Conservation (phyloP, 2,113 vertebrate species). For the Alethe diademata region DNA sequence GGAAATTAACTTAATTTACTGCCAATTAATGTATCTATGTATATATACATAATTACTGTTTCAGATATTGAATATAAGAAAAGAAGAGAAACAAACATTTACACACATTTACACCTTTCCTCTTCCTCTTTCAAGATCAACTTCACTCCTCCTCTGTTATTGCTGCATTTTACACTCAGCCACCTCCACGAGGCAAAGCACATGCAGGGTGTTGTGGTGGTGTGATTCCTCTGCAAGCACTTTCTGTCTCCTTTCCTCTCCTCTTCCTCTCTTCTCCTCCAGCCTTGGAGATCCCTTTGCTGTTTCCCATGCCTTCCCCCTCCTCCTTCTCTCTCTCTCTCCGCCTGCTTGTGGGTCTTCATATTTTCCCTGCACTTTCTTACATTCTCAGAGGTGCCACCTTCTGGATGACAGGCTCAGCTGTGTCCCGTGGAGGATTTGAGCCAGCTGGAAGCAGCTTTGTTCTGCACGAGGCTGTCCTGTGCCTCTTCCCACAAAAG, state of each 20-base stretch:
- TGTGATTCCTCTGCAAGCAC: fast-evolving
- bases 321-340: too few relatives aligned
- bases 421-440: neutral
- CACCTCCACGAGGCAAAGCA: neutral
- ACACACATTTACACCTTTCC: neutral
- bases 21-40: neutral
- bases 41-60: neutral
- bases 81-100: neutral
- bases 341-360: neutral
- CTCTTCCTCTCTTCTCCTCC: neutral
- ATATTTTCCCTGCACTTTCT: neutral
- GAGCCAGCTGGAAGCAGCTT: neutral
- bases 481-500: neutral
- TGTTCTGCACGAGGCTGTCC: fast-evolving
- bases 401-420: neutral
- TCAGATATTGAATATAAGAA: neutral
- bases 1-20: neutral
- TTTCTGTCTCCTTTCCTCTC: neutral
- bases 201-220: too few relatives aligned
- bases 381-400: neutral
- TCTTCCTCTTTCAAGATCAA: neutral
- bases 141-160: neutral
- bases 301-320: neutral
- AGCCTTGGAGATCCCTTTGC: neutral
- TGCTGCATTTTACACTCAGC: neutral